These are phyloP conservation scores for Maniola jurtina DNA, from an alignment of 1,140 invertebrate species.

Conservation along the genomic window DNA sequence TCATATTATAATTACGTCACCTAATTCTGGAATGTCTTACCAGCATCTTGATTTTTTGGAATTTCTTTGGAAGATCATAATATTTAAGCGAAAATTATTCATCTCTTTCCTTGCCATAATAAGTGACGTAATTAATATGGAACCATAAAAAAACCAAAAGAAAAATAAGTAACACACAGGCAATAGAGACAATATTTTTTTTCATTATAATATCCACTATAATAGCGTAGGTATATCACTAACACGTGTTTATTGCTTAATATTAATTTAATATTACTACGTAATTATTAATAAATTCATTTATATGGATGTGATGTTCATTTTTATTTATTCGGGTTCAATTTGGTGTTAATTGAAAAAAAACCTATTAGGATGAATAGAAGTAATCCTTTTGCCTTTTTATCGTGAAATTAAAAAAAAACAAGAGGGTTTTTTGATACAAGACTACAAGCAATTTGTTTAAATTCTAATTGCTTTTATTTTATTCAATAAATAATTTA, in stretches of 20 bases:
- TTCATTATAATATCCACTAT: conserved; percentile 33
- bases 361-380: background rate
- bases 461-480: too few relatives aligned
- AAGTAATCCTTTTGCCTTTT: background rate
- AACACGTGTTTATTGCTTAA: conserved; percentile 73
- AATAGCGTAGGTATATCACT: conserved; percentile 63
- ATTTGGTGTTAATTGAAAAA: conserved; percentile 1
- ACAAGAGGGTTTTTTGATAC: background rate
- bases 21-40: background rate
- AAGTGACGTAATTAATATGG: background rate
- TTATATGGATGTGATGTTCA: conserved; percentile 50
- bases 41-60: too few relatives aligned
- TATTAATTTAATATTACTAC: conserved; percentile 53
- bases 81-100: too few relatives aligned
- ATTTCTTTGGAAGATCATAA: too few relatives aligned
- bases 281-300: conserved; percentile 57
- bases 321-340: background rate
- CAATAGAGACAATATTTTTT: conserved; percentile 34
- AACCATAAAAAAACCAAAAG: background rate
- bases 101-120: background rate
- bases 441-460: background rate
- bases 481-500: background rate
- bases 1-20: conserved; percentile 22
- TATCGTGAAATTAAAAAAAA: background rate
- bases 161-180: conserved; percentile 26